Conservation (phyloP, 2,888 invertebrate genomes). For the Lutraria lutraria region DNA sequence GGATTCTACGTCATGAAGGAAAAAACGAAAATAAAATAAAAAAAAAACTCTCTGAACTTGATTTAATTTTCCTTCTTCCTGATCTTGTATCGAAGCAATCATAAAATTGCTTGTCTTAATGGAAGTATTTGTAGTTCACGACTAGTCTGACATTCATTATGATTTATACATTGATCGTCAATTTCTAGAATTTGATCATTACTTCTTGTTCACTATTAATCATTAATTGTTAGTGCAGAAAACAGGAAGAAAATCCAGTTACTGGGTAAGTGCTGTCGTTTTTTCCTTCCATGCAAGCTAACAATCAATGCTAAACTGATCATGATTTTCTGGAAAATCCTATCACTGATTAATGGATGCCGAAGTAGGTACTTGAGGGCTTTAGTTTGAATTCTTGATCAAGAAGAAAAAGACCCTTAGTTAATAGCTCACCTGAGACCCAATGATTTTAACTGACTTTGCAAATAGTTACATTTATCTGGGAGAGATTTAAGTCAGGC, state of each 20-base stretch:
- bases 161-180: conserved; percentile 19
- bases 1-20: too few species aligned
- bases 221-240: conserved; percentile 15
- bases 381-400: conserved; percentile 18
- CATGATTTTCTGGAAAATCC: conserved; percentile 25
- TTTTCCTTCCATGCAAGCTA: conserved; percentile 14
- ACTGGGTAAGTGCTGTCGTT: conserved; percentile 16
- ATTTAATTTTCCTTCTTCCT: conserved; percentile 11
- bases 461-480: conserved; percentile 9
- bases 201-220: conserved; percentile 20
- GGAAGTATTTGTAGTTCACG: conserved; percentile 13
- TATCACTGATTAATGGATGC: conserved; percentile 26
- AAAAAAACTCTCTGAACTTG: background rate
- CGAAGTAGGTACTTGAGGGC: conserved; percentile 23
- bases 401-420: conserved; percentile 14
- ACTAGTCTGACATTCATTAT: conserved; percentile 13
- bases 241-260: conserved; percentile 4
- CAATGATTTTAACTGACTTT: background rate
- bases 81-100: background rate
- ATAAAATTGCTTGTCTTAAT: conserved; percentile 22
- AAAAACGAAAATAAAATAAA: too few species aligned
- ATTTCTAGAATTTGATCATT: conserved; percentile 19
- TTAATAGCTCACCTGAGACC: conserved; percentile 25
- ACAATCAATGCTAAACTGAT: conserved; percentile 24
- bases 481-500: background rate